Percentiles rank a stretch among this genome's conserved stretches.
Conservation (phyloP, 92 coral and sea anemone species). For the Heteractis magnifica region DNA sequence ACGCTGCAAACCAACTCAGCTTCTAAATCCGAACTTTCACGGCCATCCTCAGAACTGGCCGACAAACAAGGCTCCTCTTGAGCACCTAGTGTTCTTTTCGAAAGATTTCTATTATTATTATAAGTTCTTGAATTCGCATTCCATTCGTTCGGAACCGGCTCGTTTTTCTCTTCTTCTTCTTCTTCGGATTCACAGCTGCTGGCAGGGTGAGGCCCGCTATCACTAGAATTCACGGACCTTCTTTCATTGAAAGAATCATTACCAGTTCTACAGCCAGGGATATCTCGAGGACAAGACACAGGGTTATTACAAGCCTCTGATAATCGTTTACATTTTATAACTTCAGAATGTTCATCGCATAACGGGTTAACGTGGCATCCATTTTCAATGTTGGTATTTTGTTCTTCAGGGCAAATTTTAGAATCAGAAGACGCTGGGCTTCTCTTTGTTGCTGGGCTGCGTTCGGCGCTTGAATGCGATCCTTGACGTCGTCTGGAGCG, state of each 20-base stretch:
- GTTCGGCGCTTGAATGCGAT: conserved; percentile 60
- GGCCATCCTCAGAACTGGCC: conserved; percentile 33
- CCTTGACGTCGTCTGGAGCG: conserved; percentile 51
- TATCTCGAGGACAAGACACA: conserved; percentile 20
- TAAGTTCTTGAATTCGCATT: conserved; percentile 23
- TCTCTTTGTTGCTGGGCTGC: conserved; percentile 48
- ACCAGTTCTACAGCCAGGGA: conserved; percentile 5
- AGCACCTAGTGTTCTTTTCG: conserved; percentile 18
- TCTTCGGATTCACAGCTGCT: conserved; percentile 62
- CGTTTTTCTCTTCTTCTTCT: conserved; percentile 24
- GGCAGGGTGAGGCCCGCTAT: conserved; percentile 55
- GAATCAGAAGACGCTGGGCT: conserved; percentile 26
- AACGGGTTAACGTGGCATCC: conserved; percentile 2
- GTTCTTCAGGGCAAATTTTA: conserved; percentile 3
- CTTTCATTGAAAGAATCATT: conserved; percentile 7
- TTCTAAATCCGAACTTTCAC: conserved; percentile 66
- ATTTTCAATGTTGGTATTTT: neutral
- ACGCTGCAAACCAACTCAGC: conserved; percentile 49
- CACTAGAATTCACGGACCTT: conserved; percentile 27
- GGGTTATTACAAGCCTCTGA: conserved; percentile 4
- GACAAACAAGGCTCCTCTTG: conserved; percentile 20
- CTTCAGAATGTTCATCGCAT: neutral
- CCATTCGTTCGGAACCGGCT: conserved; percentile 16
- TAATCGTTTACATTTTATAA: conserved; percentile 5
- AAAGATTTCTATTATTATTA: conserved; percentile 36